Evolutionary conservation across 2,113 vertebrate species (phyloP), one percentile per base, ranked within the genome.

Genomic region (Siniperca chuatsi): DNA sequence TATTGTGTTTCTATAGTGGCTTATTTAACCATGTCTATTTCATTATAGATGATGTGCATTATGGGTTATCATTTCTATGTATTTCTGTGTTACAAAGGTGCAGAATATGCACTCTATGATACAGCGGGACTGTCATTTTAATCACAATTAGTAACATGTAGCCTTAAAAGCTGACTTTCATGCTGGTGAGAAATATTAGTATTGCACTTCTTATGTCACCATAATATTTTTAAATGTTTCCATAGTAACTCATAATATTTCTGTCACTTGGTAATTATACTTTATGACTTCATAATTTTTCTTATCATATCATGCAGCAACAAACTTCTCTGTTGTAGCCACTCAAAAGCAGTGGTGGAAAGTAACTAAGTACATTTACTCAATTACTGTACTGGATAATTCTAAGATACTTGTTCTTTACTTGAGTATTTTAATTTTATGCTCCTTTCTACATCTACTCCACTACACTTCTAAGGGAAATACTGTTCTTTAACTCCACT

Each of bases 101-200:
- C 4, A 42, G 29, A 66, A 48, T 23, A 83, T 83, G n/a, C 46
- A 62, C 80, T 60, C 61, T 20, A 18, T 66, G 10, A 50, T 18
- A 50, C 48, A 50, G 12, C 57, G 29, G 29, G 7, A 20, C 60
- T 35, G 16, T 25, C 6, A 57, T 70, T 84, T 52, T 44, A 67
- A 79, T 74, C 52, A 18, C 55, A 15, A 71, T 85, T 71, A 58
- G 37, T 48, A 65, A 65, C 48, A 68, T 58, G 8, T 12, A 37
- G 7, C 60, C 35, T 33, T 58, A n/a, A 66, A 72, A 66, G 52
- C 42, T 77, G 58, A 42, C n/a, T 54, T 16, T 25, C 7, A 55
- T 37, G 16, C 13, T 48, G 10, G 15, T 42, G 20, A 25, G 33
- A 69, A 40, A 44, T 44, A 44, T 44, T 44, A 44, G 46, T 62